phyloP scores from a whole-genome alignment of 2,797 vertebrate genomes.

The Hydrolagus colliei region DNA sequence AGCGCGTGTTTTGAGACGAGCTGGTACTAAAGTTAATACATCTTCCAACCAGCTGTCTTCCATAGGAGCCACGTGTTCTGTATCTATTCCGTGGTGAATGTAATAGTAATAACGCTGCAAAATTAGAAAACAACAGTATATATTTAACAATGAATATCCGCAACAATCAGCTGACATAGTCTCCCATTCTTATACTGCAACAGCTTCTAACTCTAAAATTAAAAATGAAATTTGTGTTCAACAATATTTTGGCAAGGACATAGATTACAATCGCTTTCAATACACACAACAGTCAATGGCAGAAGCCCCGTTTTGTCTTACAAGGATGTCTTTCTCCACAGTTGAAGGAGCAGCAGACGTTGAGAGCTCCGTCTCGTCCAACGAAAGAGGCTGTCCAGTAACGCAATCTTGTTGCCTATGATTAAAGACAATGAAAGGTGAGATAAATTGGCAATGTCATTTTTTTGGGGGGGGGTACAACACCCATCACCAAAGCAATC shows the following conservation, averaged over 20 bases:
- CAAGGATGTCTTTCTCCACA: conserved; percentile 57
- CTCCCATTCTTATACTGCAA: not conserved
- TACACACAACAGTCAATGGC: not conserved
- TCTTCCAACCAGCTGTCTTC: conserved; percentile 67
- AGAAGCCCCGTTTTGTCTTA: conserved; percentile 44
- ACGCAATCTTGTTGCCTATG: conserved; percentile 53
- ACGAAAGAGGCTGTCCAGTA: conserved; percentile 34
- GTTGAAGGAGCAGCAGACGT: conserved; percentile 38
- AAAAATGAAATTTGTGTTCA: not conserved
- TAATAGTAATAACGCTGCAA: conserved; percentile 67
- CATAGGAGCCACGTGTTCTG: conserved; percentile 62
- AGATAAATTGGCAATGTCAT: not conserved
- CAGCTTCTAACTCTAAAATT: not conserved
- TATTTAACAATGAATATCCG: not conserved
- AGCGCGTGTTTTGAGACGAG: conserved; percentile 52
- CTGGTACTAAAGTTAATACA: conserved; percentile 58
- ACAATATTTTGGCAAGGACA: not conserved
- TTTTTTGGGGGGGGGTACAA: not conserved
- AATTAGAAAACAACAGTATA: not conserved
- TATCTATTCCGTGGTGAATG: conserved; percentile 67
- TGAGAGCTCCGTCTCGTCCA: conserved; percentile 41
- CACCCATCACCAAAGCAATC: not conserved
- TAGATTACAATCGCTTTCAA: not conserved
- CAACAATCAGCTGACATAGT: not conserved
- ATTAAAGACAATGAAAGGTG: conserved; percentile 19